Base-by-base conservation (phyloP, 2,113 vertebrate genomes). In the Tachysurus fulvidraco region DNA sequence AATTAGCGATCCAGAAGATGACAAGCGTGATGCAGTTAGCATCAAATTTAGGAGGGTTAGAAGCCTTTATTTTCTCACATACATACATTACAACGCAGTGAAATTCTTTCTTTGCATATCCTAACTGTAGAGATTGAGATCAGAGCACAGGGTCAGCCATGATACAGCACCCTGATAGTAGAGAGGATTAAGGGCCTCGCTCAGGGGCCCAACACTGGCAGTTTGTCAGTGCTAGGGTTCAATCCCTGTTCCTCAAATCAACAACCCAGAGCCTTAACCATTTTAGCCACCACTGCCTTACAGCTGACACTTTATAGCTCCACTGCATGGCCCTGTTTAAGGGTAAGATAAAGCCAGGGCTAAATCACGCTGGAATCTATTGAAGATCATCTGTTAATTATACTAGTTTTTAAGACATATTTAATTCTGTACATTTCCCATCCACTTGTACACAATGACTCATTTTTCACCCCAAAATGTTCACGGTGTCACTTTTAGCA, bases 401-500 rank as follows among this genome's bases (percentile, higher is more conserved):
- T 9, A 55, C 46, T 50, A 50, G 5, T 50, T 36, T 36, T 73
- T 50, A 25, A 44, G 44, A 0, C 69, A 13, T 50, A 6, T 44
- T 50, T 50, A 19, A 36, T 19, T 17, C 17, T 36, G 17, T 71
- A 19, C 2, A 16, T 76, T 76, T 73, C 21, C 50, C 54, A 79
- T 3, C n/a, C 77, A 79, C 52, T 77, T 8, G 13, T 55, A 55
- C 76, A 79, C 76, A 30, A 55, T 3, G 76, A 3, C 13, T 78
- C n/a, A 54, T 81, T 62, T 14, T 25, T 78, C 6, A 57, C n/a
- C 52, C 17, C 3, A 23, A n/a, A 36, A 30, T 5, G 1, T 10
- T 8, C 23, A 14, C 64, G 9, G 36, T 60, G 11, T 50, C 46
- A 6, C 76, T 81, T 74, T 80, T 83, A 79, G 84, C 83, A 89